phyloP scores from a whole-genome alignment of 2,113 vertebrate genomes.

The Neolamprologus variostigma region DNA sequence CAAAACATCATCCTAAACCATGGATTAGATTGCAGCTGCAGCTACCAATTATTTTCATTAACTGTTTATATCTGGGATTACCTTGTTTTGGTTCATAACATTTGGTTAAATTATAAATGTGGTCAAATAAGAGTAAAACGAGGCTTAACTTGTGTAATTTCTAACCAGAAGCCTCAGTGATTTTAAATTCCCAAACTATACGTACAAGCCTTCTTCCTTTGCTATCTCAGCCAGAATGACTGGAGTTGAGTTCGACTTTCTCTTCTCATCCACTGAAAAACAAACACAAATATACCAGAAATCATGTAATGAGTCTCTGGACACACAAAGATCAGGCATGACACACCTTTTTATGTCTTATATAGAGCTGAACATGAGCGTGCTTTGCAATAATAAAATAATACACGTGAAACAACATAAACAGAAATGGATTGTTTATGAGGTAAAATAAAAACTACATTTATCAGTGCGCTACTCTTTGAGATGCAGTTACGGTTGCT shows the following conservation, averaged over 20 bases:
- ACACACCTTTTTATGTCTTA: neutral
- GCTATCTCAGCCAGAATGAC: constrained; percentile 73
- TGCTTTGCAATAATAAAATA: neutral
- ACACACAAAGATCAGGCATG: neutral
- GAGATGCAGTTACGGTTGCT: neutral
- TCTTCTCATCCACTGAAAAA: constrained; percentile 71
- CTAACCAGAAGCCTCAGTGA: neutral
- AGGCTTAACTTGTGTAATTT: neutral
- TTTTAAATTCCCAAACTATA: neutral
- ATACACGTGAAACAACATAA: neutral
- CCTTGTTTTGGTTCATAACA: neutral
- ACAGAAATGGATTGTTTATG: neutral
- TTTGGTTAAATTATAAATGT: neutral
- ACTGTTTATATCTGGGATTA: neutral
- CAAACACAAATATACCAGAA: neutral
- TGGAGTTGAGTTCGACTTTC: constrained; percentile 68
- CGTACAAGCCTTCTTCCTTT: constrained; percentile 76
- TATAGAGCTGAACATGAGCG: neutral
- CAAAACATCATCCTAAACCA: neutral
- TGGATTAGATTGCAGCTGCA: neutral
- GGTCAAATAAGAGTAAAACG: neutral
- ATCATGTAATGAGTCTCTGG: neutral
- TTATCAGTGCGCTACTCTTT: neutral
- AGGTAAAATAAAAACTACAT: neutral
- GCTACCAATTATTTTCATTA: neutral